phyloP scores from a whole-genome alignment of 1,140 invertebrate species.

The Philotrypesis tridentata region DNA sequence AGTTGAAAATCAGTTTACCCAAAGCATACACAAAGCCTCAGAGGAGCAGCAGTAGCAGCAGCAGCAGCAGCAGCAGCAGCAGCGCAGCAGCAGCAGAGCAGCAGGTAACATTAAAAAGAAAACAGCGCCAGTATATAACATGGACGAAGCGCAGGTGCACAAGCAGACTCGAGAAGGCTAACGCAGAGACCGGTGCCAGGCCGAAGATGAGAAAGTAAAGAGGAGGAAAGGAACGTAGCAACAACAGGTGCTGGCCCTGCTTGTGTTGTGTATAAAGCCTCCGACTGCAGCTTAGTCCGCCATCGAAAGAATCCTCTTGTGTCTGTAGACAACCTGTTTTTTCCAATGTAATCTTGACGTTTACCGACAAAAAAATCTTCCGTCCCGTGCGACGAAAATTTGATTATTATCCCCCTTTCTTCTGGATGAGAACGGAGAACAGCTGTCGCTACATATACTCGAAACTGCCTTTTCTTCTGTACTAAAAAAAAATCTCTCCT shows the following conservation, averaged over 20 bases:
- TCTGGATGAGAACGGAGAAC: no score
- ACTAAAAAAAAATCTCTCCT: no score
- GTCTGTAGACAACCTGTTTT: background rate
- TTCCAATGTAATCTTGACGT: background rate
- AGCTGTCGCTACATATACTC: no score
- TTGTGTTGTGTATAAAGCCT: background rate
- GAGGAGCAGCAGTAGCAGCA: no score
- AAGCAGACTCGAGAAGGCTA: slow-evolving; percentile 10
- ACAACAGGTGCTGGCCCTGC: slow-evolving; percentile 27
- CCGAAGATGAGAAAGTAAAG: slow-evolving; percentile 15
- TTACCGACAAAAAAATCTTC: no score
- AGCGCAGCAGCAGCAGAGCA: no score
- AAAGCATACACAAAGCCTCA: background rate
- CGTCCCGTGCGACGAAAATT: no score
- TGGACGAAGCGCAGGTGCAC: slow-evolving; percentile 1
- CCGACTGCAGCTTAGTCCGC: background rate
- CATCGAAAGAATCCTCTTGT: background rate
- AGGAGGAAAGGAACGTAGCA: background rate
- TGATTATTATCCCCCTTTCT: no score
- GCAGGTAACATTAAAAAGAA: background rate
- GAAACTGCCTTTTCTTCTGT: no score
- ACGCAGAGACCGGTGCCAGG: slow-evolving; percentile 10
- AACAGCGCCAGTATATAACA: background rate
- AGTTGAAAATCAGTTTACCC: background rate
- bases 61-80: no score